These are phyloP conservation scores for Mormyrus lacerda DNA, from an alignment of 2,113 vertebrate species.

Conservation along the genomic window DNA sequence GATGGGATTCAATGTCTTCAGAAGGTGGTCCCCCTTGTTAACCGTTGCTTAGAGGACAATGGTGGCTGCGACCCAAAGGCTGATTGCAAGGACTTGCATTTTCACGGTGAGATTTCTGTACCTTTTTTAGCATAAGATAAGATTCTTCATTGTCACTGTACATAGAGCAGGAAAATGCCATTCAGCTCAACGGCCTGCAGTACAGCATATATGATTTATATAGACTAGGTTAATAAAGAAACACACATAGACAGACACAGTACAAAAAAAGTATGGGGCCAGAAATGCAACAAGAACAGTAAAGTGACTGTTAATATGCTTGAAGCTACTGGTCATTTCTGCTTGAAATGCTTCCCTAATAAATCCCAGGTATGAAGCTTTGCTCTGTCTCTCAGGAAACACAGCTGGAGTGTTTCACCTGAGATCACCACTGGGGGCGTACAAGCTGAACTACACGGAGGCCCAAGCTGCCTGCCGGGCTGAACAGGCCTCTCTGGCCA, in stretches of 20 bases:
- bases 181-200: neutral
- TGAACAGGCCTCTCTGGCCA: slow-evolving; percentile 73
- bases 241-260: neutral
- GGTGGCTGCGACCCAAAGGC: slow-evolving; percentile 74
- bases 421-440: slow-evolving; percentile 56
- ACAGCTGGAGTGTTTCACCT: slow-evolving; percentile 68
- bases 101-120: slow-evolving; percentile 61
- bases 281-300: neutral
- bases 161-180: neutral
- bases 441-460: slow-evolving; percentile 57
- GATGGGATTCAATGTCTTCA: slow-evolving; percentile 83
- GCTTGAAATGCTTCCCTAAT: neutral
- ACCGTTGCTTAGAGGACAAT: slow-evolving; percentile 75
- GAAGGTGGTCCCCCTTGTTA: slow-evolving; percentile 60
- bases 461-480: slow-evolving; percentile 63
- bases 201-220: neutral
- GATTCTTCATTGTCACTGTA: neutral
- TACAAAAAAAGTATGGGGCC: neutral
- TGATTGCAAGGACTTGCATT: slow-evolving; percentile 79
- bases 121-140: neutral
- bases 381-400: slow-evolving; percentile 53
- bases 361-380: neutral
- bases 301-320: neutral
- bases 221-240: neutral
- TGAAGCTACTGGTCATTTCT: neutral